Evolutionary conservation across 2,113 vertebrate genomes (phyloP).

Genomic region (Tragulus kanchil): DNA sequence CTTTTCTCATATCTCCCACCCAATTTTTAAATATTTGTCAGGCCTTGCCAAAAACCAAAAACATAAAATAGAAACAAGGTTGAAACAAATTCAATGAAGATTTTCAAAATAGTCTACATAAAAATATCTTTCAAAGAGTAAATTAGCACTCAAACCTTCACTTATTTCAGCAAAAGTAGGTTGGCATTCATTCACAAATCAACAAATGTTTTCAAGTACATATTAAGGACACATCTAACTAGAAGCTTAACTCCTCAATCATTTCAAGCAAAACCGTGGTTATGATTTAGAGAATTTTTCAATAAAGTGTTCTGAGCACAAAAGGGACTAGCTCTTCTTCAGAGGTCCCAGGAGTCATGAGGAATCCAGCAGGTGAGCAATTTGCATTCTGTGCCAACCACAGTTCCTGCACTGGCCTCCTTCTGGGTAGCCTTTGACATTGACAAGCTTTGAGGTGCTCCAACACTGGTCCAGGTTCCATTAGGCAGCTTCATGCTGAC

Average conservation of each 20-base stretch:
- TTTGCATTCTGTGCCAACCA: not conserved
- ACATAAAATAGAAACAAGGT: not conserved
- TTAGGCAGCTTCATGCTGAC: conserved; percentile 23
- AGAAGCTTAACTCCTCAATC: not conserved
- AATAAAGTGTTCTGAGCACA: not conserved
- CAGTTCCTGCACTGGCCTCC: not conserved
- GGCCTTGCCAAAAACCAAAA: not conserved
- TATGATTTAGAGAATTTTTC: not conserved
- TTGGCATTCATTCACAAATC: not conserved
- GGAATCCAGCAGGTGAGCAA: not conserved
- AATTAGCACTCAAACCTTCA: not conserved
- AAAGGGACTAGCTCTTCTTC: not conserved
- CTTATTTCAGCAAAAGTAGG: not conserved
- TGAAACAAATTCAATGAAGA: not conserved
- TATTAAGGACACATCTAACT: not conserved
- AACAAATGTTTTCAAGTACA: not conserved
- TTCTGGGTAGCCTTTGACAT: not conserved
- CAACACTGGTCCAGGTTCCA: not conserved
- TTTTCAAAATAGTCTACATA: not conserved
- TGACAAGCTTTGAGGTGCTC: conserved; percentile 34
- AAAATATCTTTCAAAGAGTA: not conserved
- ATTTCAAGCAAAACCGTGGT: not conserved
- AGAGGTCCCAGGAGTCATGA: not conserved
- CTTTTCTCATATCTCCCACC: not conserved
- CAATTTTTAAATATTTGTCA: not conserved